A percentile compares a stretch with the other conserved stretches of the same genome.
Evolutionary conservation across 2,888 invertebrate genomes (phyloP).

Genomic region (Halictus ligatus): DNA sequence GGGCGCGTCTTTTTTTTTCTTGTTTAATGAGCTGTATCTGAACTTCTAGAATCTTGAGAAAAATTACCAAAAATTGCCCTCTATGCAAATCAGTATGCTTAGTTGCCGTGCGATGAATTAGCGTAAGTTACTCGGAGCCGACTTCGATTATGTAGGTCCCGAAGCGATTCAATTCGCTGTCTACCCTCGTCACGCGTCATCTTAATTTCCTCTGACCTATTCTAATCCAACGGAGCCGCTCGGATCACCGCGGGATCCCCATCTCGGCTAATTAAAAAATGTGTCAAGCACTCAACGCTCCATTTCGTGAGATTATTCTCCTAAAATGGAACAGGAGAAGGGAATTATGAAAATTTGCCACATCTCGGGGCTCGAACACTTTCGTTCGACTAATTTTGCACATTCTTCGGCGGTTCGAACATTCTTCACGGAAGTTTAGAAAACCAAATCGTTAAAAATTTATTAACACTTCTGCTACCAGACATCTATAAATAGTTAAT

Average conservation of each 20-base stretch:
- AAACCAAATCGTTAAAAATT: not conserved
- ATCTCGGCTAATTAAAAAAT: constrained; percentile 29
- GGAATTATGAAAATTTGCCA: not conserved
- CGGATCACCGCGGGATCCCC: not conserved
- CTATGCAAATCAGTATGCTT: not conserved
- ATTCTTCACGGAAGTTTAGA: not conserved
- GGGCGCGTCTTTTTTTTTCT: not conserved
- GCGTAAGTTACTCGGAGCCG: not conserved
- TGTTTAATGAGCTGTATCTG: not conserved
- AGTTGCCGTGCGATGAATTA: not conserved
- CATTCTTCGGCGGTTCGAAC: not conserved
- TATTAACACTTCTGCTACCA: not conserved
- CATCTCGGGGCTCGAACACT: not conserved
- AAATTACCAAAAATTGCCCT: not conserved
- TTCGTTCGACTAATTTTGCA: not conserved
- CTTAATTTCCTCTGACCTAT: constrained; percentile 51
- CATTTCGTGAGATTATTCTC: too few relatives aligned
- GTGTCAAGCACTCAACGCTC: constrained; percentile 6
- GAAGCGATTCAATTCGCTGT: constrained; percentile 19
- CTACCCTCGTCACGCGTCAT: constrained; percentile 46
- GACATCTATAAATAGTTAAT: too few relatives aligned
- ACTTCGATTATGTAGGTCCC: not conserved
- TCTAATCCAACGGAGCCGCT: constrained; percentile 23
- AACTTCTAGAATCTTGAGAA: not conserved
- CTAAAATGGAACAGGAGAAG: not conserved